Base-by-base conservation (phyloP, 1,140 invertebrate species). In the Limonius californicus region DNA sequence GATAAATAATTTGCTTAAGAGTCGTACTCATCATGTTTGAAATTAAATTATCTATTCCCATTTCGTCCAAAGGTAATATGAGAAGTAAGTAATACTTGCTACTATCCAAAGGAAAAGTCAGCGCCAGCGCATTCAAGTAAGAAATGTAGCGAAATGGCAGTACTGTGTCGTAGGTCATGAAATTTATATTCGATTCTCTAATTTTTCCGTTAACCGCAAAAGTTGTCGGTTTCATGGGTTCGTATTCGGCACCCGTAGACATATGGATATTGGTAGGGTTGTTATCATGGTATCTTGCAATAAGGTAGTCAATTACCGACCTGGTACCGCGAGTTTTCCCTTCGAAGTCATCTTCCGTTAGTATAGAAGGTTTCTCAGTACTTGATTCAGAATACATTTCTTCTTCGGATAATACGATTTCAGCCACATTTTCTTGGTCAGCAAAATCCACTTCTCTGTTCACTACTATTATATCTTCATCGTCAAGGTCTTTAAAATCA, bases 61-160 rank as follows among this genome's bases (percentile, higher is more conserved):
- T 77, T 57, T 79, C 74, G 42, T 81, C 76, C 6, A 78, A 69
- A 0, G 85, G 85, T 56, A 87, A 68, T 32, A 87, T 72, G 35
- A 87, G 79, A 30, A 87, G 75, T 1, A 87, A 72, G 69, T 86
- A 86, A 68, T 87, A 87, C 21, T 83, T 79, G 0, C 80, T 78
- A 54, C 83, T 84, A 68, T 92, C 89, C 35, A 92, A 72, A 11
- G 89, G 89, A 70, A 92, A 83, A 64, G 89, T 86, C 42, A 92
- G 72, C 12, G 85, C 88, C 12, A 85, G 80, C 1, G 88, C 83
- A 61, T 88, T 84, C 35, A 91, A 70, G 53, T 84, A 81, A n/a
- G 85, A 82, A 42, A 91, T 82, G 69, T 88, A 89, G n/a, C 84
- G 84, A 72, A 86, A 88, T 30, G 89, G 89, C 32, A 92, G 73